Evolutionary conservation across 2,113 vertebrate genomes (phyloP).

Genomic region (Rhynchopsitta pachyrhyncha): DNA sequence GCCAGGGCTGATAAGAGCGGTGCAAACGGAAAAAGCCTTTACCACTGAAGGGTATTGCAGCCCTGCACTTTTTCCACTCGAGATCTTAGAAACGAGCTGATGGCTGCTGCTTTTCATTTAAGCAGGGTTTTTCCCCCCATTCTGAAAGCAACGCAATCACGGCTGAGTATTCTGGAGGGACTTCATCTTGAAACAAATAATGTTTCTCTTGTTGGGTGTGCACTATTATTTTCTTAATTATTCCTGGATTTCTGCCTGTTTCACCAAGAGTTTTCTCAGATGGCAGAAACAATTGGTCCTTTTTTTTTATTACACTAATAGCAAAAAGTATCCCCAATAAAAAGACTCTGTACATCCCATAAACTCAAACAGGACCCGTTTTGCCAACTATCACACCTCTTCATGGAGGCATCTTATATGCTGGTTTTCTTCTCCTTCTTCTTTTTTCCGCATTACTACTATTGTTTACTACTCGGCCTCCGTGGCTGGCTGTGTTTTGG

Average conservation of each 20-base stretch:
- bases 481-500: not conserved
- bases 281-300: conserved; percentile 58
- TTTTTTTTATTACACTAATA: conserved; percentile 5
- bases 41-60: conserved; percentile 32
- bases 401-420: conserved; percentile 11
- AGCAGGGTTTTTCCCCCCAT: conserved; percentile 28
- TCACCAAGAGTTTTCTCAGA: conserved; percentile 68
- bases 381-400: conserved; percentile 48
- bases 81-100: conserved; percentile 31
- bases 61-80: conserved; percentile 53
- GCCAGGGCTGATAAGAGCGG: not conserved
- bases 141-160: conserved; percentile 21
- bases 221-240: conserved; percentile 74
- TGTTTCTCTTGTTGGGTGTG: conserved; percentile 70
- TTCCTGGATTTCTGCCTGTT: conserved; percentile 70
- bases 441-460: not conserved
- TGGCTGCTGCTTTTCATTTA: conserved; percentile 67
- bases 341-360: conserved; percentile 40
- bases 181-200: conserved; percentile 64
- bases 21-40: conserved; percentile 49
- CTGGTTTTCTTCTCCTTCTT: not conserved
- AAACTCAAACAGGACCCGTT: not conserved
- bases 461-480: not conserved
- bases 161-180: conserved; percentile 54
- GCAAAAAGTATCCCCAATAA: conserved; percentile 50